Conservation (phyloP, 2,888 invertebrate species). For the Bembecia ichneumoniformis region DNA sequence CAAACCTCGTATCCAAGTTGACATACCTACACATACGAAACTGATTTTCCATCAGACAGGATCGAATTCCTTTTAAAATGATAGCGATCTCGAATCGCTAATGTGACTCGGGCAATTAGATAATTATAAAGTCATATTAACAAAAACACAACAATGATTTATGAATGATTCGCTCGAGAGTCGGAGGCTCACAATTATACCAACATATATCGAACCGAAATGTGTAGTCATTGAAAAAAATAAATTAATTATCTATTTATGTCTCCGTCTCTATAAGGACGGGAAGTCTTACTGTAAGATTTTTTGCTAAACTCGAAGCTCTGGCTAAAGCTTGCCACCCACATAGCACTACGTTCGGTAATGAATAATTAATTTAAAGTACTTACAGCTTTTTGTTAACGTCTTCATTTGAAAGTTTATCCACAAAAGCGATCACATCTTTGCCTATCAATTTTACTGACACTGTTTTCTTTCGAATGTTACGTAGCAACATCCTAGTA, state of each 20-base stretch:
- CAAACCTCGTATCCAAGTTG: conserved; percentile 11
- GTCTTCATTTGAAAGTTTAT: conserved; percentile 6
- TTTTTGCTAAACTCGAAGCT: conserved; percentile 7
- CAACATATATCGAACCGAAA: conserved; percentile 6
- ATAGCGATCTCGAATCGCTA: conserved; percentile 34
- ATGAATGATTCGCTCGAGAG: conserved; percentile 10
- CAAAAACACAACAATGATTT: conserved; percentile 28
- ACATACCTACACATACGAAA: not conserved
- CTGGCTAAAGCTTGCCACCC: conserved; percentile 11
- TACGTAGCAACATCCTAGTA: too few species aligned
- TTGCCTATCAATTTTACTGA: too few species aligned
- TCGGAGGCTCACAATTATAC: not conserved
- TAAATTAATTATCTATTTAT: conserved; percentile 12
- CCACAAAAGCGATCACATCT: conserved; percentile 4
- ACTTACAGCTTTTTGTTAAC: conserved; percentile 11
- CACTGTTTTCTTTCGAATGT: too few species aligned
- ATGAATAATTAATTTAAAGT: conserved; percentile 14
- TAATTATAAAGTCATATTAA: conserved; percentile 28
- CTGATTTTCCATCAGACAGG: conserved; percentile 12
- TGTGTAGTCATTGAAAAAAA: conserved; percentile 6
- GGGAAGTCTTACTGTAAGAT: conserved; percentile 6
- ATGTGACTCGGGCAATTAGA: conserved; percentile 35
- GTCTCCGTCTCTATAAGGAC: conserved; percentile 5
- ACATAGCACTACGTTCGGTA: conserved; percentile 10
- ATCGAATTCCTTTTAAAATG: conserved; percentile 29